Conservation (phyloP, 2,888 invertebrate genomes). For the Tricholauxania praeusta region DNA sequence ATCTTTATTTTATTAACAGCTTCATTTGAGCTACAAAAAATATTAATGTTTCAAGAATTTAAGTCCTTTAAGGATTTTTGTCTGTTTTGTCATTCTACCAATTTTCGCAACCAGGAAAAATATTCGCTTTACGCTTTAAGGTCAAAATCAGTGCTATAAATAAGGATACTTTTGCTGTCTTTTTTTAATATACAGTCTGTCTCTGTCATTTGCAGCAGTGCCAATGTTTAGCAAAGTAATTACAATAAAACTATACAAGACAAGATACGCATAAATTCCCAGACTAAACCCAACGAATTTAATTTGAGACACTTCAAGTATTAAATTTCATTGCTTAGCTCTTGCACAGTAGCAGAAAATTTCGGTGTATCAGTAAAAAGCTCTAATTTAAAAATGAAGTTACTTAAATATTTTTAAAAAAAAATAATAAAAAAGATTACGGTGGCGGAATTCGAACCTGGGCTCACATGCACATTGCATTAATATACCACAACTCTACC, state of each 20-base stretch:
- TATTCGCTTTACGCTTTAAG: not conserved
- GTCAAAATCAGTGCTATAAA: not conserved
- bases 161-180: not conserved
- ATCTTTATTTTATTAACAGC: too few relatives aligned
- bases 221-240: not conserved
- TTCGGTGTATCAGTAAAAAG: too few relatives aligned
- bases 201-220: not conserved
- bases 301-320: slow-evolving; percentile 25
- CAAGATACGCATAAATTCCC: slow-evolving; percentile 18
- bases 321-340: slow-evolving; percentile 13
- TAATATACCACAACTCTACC: too few relatives aligned
- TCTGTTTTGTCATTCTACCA: not conserved
- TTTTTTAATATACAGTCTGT: not conserved
- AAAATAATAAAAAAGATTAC: too few relatives aligned
- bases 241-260: not conserved
- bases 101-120: not conserved
- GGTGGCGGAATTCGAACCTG: too few relatives aligned
- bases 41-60: too few relatives aligned
- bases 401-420: too few relatives aligned
- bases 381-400: too few relatives aligned
- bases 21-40: too few relatives aligned
- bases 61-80: too few relatives aligned
- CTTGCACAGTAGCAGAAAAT: not conserved
- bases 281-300: slow-evolving; percentile 17
- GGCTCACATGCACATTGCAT: too few relatives aligned